A percentile compares a stretch with the other conserved stretches of the same genome.
These are phyloP conservation scores for Florisuga fusca DNA, from an alignment of 2,797 vertebrate species.

Conservation along the genomic window DNA sequence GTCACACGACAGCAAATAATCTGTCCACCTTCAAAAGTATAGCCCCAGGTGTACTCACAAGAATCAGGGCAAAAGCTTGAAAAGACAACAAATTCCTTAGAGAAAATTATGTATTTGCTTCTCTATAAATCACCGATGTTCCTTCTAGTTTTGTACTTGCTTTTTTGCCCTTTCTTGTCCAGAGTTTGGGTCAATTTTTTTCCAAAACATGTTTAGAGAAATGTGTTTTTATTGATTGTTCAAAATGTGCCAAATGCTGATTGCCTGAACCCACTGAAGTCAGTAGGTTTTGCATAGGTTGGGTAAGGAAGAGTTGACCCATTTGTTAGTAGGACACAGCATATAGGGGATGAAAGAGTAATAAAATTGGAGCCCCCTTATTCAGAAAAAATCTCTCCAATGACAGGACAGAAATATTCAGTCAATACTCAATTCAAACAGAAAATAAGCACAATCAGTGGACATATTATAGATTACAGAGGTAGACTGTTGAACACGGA, in stretches of 20 bases:
- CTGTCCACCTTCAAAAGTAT: slow-evolving; percentile 34
- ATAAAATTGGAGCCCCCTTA: background rate
- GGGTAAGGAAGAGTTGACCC: slow-evolving; percentile 40
- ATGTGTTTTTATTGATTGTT: background rate
- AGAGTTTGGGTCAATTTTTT: background rate
- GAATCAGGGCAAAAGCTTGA: background rate
- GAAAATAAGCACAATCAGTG: background rate
- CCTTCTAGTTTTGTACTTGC: background rate
- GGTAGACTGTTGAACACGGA: background rate
- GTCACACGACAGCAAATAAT: slow-evolving; percentile 46
- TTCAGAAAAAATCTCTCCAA: background rate
- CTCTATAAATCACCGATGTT: background rate
- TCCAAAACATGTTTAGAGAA: background rate
- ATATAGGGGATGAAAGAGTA: background rate
- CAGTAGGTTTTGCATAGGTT: slow-evolving; percentile 27
- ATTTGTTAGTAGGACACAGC: background rate
- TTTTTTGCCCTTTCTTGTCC: background rate
- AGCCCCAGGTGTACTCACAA: slow-evolving; percentile 34
- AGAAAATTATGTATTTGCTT: slow-evolving; percentile 2
- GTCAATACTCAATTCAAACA: background rate
- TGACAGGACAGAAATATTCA: background rate
- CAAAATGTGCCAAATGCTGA: background rate
- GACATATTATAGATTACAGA: background rate
- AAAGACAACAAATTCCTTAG: slow-evolving; percentile 21
- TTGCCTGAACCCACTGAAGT: slow-evolving; percentile 15